Conservation (phyloP, 1,140 invertebrate species). For the Euura lappo region DNA sequence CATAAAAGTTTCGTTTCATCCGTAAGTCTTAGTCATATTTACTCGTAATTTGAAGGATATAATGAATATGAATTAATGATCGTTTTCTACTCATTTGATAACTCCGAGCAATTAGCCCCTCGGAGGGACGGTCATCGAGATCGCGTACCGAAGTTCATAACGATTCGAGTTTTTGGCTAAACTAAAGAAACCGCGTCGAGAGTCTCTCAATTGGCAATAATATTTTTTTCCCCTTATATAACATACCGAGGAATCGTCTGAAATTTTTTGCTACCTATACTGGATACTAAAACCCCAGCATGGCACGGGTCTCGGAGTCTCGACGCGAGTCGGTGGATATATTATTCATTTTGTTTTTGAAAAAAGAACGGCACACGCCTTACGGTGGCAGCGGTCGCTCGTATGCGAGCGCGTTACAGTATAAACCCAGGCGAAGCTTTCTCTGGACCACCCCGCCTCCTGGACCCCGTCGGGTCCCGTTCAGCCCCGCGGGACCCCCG, state of each 20-base stretch:
- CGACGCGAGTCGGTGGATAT: background rate
- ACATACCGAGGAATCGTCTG: background rate
- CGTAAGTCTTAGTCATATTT: background rate
- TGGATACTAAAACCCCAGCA: background rate
- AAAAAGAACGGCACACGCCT: constrained; percentile 40
- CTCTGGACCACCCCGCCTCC: constrained; percentile 52
- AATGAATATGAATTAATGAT: too few species aligned
- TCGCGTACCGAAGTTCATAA: too few species aligned
- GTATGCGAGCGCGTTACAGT: constrained; percentile 19
- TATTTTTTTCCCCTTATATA: too few species aligned
- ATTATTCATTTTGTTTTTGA: background rate
- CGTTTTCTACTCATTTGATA: too few species aligned
- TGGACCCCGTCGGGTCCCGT: constrained; percentile 1
- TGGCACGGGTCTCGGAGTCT: background rate
- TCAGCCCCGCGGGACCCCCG: background rate
- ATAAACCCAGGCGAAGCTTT: constrained; percentile 39
- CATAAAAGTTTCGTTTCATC: background rate
- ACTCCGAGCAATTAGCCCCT: too few species aligned
- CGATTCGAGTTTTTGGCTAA: too few species aligned
- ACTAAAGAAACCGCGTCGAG: too few species aligned
- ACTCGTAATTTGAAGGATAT: too few species aligned
- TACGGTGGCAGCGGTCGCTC: constrained; percentile 33
- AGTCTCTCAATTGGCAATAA: too few species aligned
- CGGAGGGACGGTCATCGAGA: too few species aligned
- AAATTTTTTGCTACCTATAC: background rate